Evolutionary conservation across 1,140 invertebrate species (phyloP).

Genomic region (Cyclargus thomasi): DNA sequence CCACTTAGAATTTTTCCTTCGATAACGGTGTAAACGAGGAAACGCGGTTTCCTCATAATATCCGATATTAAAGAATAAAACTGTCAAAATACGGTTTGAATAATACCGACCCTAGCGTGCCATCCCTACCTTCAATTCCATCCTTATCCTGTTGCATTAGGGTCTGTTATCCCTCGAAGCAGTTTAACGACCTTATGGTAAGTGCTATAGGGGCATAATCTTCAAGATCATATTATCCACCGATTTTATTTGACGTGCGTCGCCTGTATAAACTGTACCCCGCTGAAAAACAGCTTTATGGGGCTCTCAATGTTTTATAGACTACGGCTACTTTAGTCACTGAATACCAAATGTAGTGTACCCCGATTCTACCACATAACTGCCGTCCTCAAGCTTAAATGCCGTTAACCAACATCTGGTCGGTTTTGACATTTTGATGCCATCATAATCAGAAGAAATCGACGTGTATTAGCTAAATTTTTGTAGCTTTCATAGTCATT

Average conservation of each 20-base stretch:
- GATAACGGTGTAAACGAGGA: background rate
- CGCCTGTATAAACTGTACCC: background rate
- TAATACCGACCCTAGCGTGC: conserved; percentile 34
- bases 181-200: conserved; percentile 43
- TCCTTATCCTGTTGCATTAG: background rate
- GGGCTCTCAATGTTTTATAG: no score
- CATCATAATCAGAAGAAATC: no score
- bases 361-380: no score
- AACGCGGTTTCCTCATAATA: conserved; percentile 15
- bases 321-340: no score
- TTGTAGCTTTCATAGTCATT: no score
- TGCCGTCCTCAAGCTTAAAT: no score
- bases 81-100: conserved; percentile 57
- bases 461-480: no score
- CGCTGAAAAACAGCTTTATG: no score
- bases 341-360: no score
- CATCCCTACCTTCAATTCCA: background rate
- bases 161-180: conserved; percentile 3
- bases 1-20: no score
- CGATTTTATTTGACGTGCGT: conserved; percentile 16
- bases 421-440: no score
- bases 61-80: conserved; percentile 53
- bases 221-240: conserved; percentile 28
- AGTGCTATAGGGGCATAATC: conserved; percentile 29
- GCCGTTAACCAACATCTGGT: no score